Conservation (phyloP, 1,140 invertebrate genomes). For the Nylanderia fulva region DNA sequence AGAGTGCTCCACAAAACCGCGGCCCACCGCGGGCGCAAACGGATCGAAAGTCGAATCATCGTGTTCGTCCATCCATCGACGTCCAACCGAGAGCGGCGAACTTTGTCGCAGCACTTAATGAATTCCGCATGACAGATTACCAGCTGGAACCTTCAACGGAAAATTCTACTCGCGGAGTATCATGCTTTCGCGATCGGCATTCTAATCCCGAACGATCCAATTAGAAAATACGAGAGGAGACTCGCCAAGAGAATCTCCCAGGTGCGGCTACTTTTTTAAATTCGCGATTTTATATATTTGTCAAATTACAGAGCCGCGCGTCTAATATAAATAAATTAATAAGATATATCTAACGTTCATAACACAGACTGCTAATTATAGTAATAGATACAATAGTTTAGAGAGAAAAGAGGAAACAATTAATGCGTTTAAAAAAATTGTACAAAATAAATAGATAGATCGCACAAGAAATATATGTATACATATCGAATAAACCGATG, state of each 20-base stretch:
- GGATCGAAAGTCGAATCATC: constrained; percentile 72
- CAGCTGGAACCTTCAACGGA: background rate
- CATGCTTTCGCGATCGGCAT: constrained; percentile 9
- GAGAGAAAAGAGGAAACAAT: background rate
- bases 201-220: constrained; percentile 5
- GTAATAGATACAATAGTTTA: background rate
- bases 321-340: constrained; percentile 11
- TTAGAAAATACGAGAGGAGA: background rate
- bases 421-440: background rate
- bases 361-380: background rate
- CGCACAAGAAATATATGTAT: background rate
- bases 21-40: constrained; percentile 64
- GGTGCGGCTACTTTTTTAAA: background rate
- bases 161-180: background rate
- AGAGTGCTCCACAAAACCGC: constrained; percentile 75
- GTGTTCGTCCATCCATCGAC: constrained; percentile 21
- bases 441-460: background rate
- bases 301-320: background rate
- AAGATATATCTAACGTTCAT: background rate
- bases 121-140: constrained; percentile 29
- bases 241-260: background rate
- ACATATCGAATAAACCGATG: background rate
- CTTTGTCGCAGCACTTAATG: constrained; percentile 51
- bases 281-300: background rate
- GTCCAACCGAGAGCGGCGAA: constrained; percentile 29